Evolutionary conservation across 2,888 invertebrate species (phyloP).

Genomic region (Aromia moschata): DNA sequence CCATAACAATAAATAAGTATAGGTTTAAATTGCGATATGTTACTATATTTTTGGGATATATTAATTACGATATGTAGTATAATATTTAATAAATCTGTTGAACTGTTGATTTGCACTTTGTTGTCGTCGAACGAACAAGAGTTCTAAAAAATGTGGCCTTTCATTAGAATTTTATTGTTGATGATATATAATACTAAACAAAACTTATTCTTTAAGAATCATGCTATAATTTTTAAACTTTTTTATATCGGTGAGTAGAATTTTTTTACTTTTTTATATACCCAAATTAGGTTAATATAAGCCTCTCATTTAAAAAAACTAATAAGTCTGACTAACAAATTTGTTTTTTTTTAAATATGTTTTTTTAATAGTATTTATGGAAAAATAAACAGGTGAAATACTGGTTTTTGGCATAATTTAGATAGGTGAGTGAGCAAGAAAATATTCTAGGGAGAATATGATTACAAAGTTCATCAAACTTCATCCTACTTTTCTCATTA

Average conservation of each 20-base stretch:
- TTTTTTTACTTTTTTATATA: background rate
- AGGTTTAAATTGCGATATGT: slow-evolving; percentile 24
- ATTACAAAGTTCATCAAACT: too few relatives aligned
- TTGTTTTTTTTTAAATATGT: background rate
- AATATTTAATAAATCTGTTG: slow-evolving; percentile 25
- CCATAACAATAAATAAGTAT: slow-evolving; percentile 16
- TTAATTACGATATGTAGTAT: slow-evolving; percentile 20
- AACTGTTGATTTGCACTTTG: slow-evolving; percentile 17
- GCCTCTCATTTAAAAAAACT: background rate
- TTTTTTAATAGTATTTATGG: background rate
- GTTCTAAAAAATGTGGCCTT: slow-evolving; percentile 25
- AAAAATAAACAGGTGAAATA: too few relatives aligned
- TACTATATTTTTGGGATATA: slow-evolving; percentile 14
- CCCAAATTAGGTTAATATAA: background rate
- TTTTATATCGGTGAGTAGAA: background rate
- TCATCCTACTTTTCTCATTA: too few relatives aligned
- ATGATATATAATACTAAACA: background rate
- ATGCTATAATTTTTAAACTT: too few relatives aligned
- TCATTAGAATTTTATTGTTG: background rate
- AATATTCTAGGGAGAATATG: too few relatives aligned
- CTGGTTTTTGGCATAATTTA: too few relatives aligned
- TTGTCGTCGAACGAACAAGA: slow-evolving; percentile 8
- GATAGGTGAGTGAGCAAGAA: too few relatives aligned
- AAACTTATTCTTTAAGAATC: too few relatives aligned
- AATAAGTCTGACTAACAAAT: background rate